These are phyloP conservation scores for Penaeus vannamei DNA, from an alignment of 1,140 invertebrate species.

Conservation along the genomic window DNA sequence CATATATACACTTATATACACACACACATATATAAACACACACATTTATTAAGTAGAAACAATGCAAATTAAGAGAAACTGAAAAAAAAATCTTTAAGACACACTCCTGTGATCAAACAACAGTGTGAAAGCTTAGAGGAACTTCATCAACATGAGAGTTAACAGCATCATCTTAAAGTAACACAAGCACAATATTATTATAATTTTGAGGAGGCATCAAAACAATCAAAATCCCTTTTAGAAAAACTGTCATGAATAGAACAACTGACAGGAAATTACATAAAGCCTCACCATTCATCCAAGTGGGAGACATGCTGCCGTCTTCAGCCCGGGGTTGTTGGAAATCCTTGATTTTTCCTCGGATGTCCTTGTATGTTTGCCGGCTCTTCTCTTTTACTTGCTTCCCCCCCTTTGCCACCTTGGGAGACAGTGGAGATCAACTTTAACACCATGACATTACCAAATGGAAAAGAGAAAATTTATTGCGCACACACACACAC, in stretches of 20 bases:
- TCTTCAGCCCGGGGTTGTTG: conserved; percentile 31
- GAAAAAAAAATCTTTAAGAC: no score
- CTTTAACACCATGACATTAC: neutral
- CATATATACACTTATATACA: no score
- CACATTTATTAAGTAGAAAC: no score
- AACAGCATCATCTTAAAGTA: no score
- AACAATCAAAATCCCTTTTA: neutral
- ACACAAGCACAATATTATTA: neutral
- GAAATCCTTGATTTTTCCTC: conserved; percentile 50
- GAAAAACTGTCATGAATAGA: neutral
- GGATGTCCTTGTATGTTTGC: conserved; percentile 57
- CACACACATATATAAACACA: no score
- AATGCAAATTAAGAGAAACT: no score
- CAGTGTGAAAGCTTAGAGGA: no score
- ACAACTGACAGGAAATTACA: neutral
- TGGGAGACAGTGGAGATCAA: neutral
- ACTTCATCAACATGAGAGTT: no score
- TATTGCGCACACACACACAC: neutral
- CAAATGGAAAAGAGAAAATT: neutral
- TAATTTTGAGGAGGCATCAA: neutral
- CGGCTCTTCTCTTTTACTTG: conserved; percentile 55
- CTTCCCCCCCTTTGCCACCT: conserved; percentile 58
- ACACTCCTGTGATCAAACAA: no score
- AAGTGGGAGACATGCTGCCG: neutral
- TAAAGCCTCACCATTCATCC: conserved; percentile 46